A percentile compares a stretch with the other conserved stretches of the same genome.
These are phyloP conservation scores for Periplaneta americana DNA, from an alignment of 1,140 invertebrate genomes.

Conservation along the genomic window DNA sequence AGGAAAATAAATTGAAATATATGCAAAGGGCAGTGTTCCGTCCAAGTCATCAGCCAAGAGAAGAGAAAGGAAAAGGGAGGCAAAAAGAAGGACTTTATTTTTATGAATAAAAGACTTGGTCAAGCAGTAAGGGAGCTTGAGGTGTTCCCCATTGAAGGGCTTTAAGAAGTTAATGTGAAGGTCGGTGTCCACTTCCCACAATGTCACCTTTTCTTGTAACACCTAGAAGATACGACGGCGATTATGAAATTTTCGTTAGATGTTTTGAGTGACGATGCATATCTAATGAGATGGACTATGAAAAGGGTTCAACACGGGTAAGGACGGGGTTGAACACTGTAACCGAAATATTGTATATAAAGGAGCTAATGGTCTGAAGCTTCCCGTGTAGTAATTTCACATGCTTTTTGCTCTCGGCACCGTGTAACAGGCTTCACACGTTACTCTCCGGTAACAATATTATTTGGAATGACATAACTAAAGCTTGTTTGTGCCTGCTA, in stretches of 20 bases:
- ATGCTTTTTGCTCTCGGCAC: background rate
- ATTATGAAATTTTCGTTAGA: slow-evolving; percentile 11
- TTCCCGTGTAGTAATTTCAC: background rate
- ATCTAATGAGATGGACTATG: background rate
- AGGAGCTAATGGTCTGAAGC: background rate
- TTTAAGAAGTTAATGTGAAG: background rate
- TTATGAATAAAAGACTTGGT: background rate
- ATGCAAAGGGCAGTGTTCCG: too few species aligned
- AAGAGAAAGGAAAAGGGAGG: background rate
- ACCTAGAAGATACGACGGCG: slow-evolving; percentile 1
- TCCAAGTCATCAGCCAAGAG: background rate
- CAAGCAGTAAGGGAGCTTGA: background rate
- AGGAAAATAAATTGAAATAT: background rate
- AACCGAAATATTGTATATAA: background rate
- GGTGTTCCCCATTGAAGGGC: background rate
- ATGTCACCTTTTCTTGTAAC: background rate
- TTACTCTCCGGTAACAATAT: background rate
- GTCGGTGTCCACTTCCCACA: background rate
- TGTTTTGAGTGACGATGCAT: slow-evolving; percentile 8
- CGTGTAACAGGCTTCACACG: background rate
- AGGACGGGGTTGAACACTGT: background rate
- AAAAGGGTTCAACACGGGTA: background rate
- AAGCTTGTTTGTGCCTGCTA: background rate
- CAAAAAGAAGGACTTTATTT: background rate
- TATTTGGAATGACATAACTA: background rate